Base-by-base conservation (phyloP, 2,888 invertebrate species). In the Eudemis profundana region DNA sequence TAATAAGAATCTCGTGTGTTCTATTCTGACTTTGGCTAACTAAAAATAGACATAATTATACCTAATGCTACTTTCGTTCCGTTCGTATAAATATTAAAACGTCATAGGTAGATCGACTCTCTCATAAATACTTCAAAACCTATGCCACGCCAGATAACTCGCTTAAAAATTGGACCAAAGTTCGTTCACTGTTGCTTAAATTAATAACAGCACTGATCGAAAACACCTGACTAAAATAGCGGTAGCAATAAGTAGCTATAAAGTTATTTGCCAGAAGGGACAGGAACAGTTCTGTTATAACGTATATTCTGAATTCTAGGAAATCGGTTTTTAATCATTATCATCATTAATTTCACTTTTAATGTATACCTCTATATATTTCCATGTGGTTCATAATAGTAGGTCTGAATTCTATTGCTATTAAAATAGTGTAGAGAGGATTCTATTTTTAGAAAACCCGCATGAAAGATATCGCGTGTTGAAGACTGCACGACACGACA, bases 391-490 rank as follows among this genome's bases (percentile, higher is more conserved):
- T n/a, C n/a, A n/a, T n/a, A n/a, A n/a, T n/a, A n/a, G n/a, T n/a
- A n/a, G n/a, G 14, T 53, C 15, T 14, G 17, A 27, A 15, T 14
- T 23, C 21, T 27, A 27, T 15, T 29, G 27, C 51, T 62, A 66
- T 29, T 47, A 65, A 46, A 65, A 64, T 70, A 72, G 70, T 70
- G 70, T 72, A 21, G 74, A 73, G 72, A 72, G 67, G 69, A 69
- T 69, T 71, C 79, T 82, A 79, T 81, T 79, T 81, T 77, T 76
- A 79, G 76, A 68, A 33, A 59, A 69, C 66, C 69, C 68, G 66
- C 70, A 71, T 72, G 71, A 78, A 80, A 76, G 74, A 78, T 77
- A 69, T 78, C 76, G 76, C 74, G 73, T 75, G 77, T 72, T 66
- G 66, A 65, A 56, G 70, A 72, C 70, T 69, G 66, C n/a, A n/a